Base-by-base conservation (phyloP, 2,888 invertebrate genomes). In the Baronia brevicornis region DNA sequence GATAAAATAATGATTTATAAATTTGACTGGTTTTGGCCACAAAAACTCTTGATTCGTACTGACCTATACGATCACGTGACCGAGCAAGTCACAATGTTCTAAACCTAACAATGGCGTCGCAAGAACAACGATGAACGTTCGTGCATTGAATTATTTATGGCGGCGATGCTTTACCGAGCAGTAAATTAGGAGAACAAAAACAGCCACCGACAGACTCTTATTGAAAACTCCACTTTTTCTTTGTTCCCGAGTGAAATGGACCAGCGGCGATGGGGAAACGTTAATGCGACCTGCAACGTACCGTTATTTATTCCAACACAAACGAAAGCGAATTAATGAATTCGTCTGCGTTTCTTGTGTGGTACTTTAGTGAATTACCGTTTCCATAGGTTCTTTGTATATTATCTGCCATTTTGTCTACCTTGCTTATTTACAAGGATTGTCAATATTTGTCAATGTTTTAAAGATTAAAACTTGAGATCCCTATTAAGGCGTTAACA, bases 91-190 rank as follows among this genome's bases (percentile, higher is more conserved):
- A n/a, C n/a, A 33, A 34, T 28, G 36, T 27, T 30, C 26, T 30
- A 19, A 34, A 33, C 49, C 48, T n/a, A n/a, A 74, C 71, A 77
- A 75, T 70, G 51, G 67, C 53, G 44, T 39, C 41, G 57, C 68
- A 73, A 73, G 68, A 75, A 73, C 63, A 58, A 57, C 60, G 62
- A 61, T 61, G 53, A 60, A 59, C 57, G 60, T 56, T 58, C 44
- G 51, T 51, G 58, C 51, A 60, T 66, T 82, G 79, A 79, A 80
- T 79, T 67, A 82, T 82, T 71, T 69, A 82, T 82, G 70, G 56
- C 66, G 63, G 62, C 55, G 44, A 53, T 51, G 67, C 65, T 70
- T 73, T 68, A 62, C 59, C 51, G 53, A 56, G 59, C 64, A 67
- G 66, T 70, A 71, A 74, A 77, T 79, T 75, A 70, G 66, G 56